Evolutionary conservation across 2,888 invertebrate species (phyloP).

Genomic region (Torymus texanus): DNA sequence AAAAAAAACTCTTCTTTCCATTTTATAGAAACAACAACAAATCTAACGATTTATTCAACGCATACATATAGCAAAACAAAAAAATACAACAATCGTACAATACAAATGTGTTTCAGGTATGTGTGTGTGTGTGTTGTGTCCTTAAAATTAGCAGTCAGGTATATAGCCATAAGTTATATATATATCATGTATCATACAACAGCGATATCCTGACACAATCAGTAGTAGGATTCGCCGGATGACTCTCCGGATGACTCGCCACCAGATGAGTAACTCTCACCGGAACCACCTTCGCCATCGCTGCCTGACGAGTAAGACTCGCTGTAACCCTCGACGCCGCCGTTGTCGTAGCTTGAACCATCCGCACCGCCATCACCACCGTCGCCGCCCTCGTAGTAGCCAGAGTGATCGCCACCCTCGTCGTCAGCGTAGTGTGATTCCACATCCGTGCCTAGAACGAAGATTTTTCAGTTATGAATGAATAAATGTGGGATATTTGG

Average conservation of each 20-base stretch:
- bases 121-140: neutral
- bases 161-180: too few species aligned
- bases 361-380: constrained; percentile 58
- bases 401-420: constrained; percentile 59
- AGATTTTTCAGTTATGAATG: neutral
- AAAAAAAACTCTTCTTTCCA: too few species aligned
- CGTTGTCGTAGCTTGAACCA: constrained; percentile 64
- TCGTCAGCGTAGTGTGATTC: constrained; percentile 59
- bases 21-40: too few species aligned
- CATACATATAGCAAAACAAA: too few species aligned
- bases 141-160: neutral
- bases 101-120: too few species aligned
- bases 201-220: constrained; percentile 8
- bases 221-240: constrained; percentile 57
- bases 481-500: too few species aligned
- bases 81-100: too few species aligned
- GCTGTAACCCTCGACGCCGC: constrained; percentile 62
- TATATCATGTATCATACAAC: too few species aligned
- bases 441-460: constrained; percentile 65
- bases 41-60: neutral
- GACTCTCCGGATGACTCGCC: constrained; percentile 12
- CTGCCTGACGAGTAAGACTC: constrained; percentile 64
- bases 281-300: constrained; percentile 51
- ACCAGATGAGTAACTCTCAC: constrained; percentile 41
- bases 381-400: constrained; percentile 58